Evolutionary conservation across 1,140 invertebrate species (phyloP), one percentile per base, ranked within the genome.

Genomic region (Penaeus indicus): DNA sequence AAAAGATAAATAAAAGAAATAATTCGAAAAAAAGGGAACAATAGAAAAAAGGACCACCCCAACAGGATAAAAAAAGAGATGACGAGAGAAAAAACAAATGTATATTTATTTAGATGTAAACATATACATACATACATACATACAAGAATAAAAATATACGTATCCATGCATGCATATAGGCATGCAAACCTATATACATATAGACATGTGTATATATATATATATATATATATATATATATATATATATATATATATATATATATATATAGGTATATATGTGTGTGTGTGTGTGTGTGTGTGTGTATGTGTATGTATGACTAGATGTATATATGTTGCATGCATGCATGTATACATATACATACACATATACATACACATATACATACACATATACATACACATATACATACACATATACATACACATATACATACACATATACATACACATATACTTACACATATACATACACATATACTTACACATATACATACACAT

Each of bases 361-460:
- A 75, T 75, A 32, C 27, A 75, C 16, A 75, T 38, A 75, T 75
- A 38, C 11, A 75, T 75, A 75, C 27, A 1, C 38, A 32, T 38
- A 75, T 75, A 75, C 27, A 75, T 72, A 72, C 25, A 72, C 8
- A 72, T 72, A 25, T 72, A 25, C 25, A 72, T 67, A 75, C 38
- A 27, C 38, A 27, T 16, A 67, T 21, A 67, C 18, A 67, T 21
- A 19, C 18, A 67, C 27, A 21, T 1, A 67, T 1, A 67, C 18
- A 67, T 7, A 67, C 18, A n/a, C 1, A n/a, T 75, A 27, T 75
- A 75, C 8, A 75, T 38, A 75, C 27, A 13, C 27, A 27, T 75
- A 75, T 75, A 75, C 38, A 75, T 75, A 27, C 16, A 75, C 38
- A 75, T 32, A 75, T 75, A 75, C 16, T 38, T 75, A 75, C 38